Evolutionary conservation across 2,888 invertebrate species (phyloP), one percentile per base, ranked within the genome.

Genomic region (Diplolepis rosae): DNA sequence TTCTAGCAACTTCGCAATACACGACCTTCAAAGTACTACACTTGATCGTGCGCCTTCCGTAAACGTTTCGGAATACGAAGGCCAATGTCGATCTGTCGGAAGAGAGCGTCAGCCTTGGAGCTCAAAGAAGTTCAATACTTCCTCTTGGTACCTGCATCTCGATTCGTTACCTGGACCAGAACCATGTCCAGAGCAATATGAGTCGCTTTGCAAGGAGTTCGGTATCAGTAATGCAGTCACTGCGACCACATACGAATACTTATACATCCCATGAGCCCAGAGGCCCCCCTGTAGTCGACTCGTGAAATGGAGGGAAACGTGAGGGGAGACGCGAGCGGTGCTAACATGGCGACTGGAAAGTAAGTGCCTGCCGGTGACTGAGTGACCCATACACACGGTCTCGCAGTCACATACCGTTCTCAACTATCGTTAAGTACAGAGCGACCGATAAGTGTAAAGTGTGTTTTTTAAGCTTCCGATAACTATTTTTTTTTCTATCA

Each of bases 261-360:
- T 39, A 24, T 61, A 61, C 39, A 42, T 61, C 6, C 7, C 24
- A 24, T 24, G 39, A 39, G 24, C 24, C 13, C 7, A 42, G n/a
- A n/a, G 13, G 39, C 61, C 61, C 70, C 73, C 69, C 70, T 45
- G 71, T 56, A 68, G 66, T 54, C 68, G 68, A 30, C 67, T 68
- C 70, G 66, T 70, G 68, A 69, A 71, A 76, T 68, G 67, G 72
- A 69, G 70, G 72, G 71, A 70, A 71, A 69, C 70, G 70, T 54
- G 66, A 68, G 66, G 39, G 71, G 75, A 69, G 76, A 79, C 72
- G 76, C 77, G 78, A 71, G 79, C 75, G 73, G 73, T 69, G 77
- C 69, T 73, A 82, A 82, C 66, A 83, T 83, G 84, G 83, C 82
- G 83, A 82, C 80, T 83, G 80, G 83, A 83, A 84, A 83, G 84